Conservation (phyloP, 2,113 vertebrate genomes). For the Calyptommatus sinebrachiatus region DNA sequence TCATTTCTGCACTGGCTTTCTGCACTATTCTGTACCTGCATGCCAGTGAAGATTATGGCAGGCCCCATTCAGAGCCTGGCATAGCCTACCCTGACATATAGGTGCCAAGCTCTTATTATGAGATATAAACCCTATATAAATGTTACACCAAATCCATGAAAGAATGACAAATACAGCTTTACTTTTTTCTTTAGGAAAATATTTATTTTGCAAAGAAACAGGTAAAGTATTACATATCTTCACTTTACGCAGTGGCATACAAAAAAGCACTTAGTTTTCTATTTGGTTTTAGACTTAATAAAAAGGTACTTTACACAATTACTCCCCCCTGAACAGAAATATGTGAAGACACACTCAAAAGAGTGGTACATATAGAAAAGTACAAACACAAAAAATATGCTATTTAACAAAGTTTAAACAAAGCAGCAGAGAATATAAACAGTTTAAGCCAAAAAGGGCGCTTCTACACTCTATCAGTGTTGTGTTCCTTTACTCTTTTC, state of each 20-base stretch:
- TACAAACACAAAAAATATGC: conserved; percentile 10
- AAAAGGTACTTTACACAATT: conserved; percentile 46
- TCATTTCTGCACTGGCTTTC: too few relatives aligned
- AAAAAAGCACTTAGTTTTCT: conserved; percentile 64
- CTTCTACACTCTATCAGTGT: conserved; percentile 3
- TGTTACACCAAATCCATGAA: not conserved
- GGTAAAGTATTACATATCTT: conserved; percentile 66
- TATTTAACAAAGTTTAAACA: conserved; percentile 10
- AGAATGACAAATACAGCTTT: conserved; percentile 43
- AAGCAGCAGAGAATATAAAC: conserved; percentile 2
- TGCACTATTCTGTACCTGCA: too few relatives aligned
- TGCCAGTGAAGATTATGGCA: too few relatives aligned
- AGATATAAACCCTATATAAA: not conserved
- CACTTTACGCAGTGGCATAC: conserved; percentile 57
- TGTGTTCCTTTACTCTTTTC: not conserved
- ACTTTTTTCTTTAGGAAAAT: conserved; percentile 74
- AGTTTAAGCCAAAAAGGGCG: conserved; percentile 27
- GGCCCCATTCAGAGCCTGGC: too few relatives aligned
- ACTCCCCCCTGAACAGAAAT: conserved; percentile 15
- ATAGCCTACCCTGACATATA: too few relatives aligned
- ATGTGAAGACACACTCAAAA: conserved; percentile 6
- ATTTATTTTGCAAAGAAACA: conserved; percentile 77
- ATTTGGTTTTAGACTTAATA: conserved; percentile 48
- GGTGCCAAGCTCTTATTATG: too few relatives aligned
- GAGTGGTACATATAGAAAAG: conserved; percentile 42